A percentile compares a stretch with the other conserved stretches of the same genome.
Evolutionary conservation across 2,113 vertebrate species (phyloP).

Genomic region (Etia nguti): DNA sequence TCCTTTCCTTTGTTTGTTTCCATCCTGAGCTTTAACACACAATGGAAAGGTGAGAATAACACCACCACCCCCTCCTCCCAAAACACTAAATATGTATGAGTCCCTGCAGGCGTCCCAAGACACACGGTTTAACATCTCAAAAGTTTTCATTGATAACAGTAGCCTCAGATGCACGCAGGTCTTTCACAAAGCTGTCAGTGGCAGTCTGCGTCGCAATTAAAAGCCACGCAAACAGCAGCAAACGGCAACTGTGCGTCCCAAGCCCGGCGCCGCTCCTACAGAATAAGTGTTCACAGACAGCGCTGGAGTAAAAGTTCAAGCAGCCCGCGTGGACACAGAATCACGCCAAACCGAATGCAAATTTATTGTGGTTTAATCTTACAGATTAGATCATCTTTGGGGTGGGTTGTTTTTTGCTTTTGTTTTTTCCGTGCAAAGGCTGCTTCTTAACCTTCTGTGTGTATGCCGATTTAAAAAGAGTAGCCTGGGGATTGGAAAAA

Average conservation of each 20-base stretch:
- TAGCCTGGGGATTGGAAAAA: background rate
- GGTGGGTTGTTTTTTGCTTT: background rate
- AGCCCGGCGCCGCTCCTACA: background rate
- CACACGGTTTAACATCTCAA: background rate
- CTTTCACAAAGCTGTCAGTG: background rate
- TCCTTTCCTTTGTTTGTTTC: background rate
- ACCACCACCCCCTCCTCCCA: too few species aligned
- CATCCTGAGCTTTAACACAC: constrained; percentile 24
- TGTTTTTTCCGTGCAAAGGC: background rate
- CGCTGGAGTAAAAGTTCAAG: background rate
- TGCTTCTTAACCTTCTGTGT: fast-evolving
- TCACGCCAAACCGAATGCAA: background rate
- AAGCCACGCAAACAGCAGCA: background rate
- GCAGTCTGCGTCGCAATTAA: background rate
- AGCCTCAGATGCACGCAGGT: background rate
- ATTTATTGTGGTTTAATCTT: background rate
- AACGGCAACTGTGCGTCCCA: background rate
- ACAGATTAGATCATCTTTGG: background rate
- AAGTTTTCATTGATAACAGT: background rate
- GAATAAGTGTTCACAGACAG: background rate
- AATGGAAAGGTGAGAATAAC: constrained; percentile 33
- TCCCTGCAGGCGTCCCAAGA: background rate
- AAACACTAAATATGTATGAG: background rate
- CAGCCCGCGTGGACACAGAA: background rate
- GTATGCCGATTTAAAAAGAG: background rate